These are phyloP conservation scores for Drosophila putrida DNA, from an alignment of 2,888 invertebrate genomes.

Conservation along the genomic window DNA sequence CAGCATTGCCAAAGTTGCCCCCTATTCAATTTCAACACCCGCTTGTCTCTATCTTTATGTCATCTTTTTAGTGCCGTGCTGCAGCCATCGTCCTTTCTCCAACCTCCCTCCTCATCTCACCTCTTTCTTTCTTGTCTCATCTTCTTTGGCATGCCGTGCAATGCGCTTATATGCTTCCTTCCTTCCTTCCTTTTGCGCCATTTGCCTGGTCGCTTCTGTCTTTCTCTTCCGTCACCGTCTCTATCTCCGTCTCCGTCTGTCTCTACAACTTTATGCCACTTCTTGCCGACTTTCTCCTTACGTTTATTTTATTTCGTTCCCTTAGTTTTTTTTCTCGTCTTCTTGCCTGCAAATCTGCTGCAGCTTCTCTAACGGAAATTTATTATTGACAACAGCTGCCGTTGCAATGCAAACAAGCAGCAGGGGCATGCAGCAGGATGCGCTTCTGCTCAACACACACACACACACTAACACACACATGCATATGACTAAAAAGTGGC, in stretches of 20 bases:
- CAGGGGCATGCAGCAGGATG: slow-evolving; percentile 15
- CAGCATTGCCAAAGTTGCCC: slow-evolving; percentile 43
- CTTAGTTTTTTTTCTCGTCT: slow-evolving; percentile 17
- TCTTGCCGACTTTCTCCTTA: not conserved
- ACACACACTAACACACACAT: slow-evolving; percentile 17
- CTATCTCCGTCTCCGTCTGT: not conserved
- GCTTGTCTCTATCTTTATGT: slow-evolving; percentile 68
- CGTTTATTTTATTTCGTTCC: too few species aligned
- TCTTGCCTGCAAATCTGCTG: slow-evolving; percentile 73
- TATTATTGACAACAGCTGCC: slow-evolving; percentile 82
- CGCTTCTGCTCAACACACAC: slow-evolving; percentile 10
- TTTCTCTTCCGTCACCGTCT: not conserved
- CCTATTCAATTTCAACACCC: slow-evolving; percentile 77
- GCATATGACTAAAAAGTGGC: slow-evolving; percentile 37
- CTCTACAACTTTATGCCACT: slow-evolving; percentile 25
- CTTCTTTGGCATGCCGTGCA: slow-evolving; percentile 63
- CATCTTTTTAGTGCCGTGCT: slow-evolving; percentile 75
- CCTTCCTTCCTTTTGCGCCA: slow-evolving; percentile 63
- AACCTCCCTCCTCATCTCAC: not conserved
- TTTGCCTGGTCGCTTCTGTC: slow-evolving; percentile 15
- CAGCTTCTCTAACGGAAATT: slow-evolving; percentile 80
- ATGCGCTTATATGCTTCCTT: slow-evolving; percentile 78
- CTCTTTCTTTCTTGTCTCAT: slow-evolving; percentile 34
- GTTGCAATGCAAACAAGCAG: slow-evolving; percentile 78
- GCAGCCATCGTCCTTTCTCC: slow-evolving; percentile 45